Evolutionary conservation across 2,797 vertebrate genomes (phyloP), one percentile per base, ranked within the genome.

Genomic region (Propithecus perrieri): DNA sequence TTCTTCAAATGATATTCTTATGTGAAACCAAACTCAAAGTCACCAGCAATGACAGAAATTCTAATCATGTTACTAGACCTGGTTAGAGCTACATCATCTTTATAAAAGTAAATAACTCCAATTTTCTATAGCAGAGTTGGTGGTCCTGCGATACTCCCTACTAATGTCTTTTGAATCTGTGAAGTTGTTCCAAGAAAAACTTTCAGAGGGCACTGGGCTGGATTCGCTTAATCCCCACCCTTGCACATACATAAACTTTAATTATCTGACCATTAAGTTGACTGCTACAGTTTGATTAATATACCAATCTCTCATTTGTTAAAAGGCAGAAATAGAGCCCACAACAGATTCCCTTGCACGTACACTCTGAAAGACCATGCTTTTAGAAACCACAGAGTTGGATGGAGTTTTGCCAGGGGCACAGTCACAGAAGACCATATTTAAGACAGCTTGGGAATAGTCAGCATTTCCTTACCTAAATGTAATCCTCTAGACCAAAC

Each of bases 231-330:
- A 95, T 95, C 90, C 61, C 65, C 71, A 33, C 61, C 74, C 92
- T 96, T 94, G 75, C 53, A 50, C 72, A 33, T 59, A 76, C 87
- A 90, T 94, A 95, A 93, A 94, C 78, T 94, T 95, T 89, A 95
- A 97, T 96, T 94, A 97, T 85, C 55, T 78, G 83, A 85, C 57
- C 61, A 94, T 91, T 93, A 96, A 53, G 24, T 91, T 81, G 86
- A 78, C 83, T 78, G 74, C 67, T 46, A 9, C 61, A 35, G 67
- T 85, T 93, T 94, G 86, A 94, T 93, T 97, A 95, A 96, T 28
- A 89, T 84, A 85, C 2, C 61, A 69, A 78, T 85, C 81, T 35
- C 38, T 65, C 53, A 43, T 93, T 95, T 67, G 67, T 59, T 89
- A 91, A 95, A 90, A 94, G 30, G 67, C 79, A 93, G 83, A 86